A percentile compares a stretch with the other conserved stretches of the same genome.
These are phyloP conservation scores for Phortica magna DNA, from an alignment of 2,888 invertebrate genomes.

Conservation along the genomic window DNA sequence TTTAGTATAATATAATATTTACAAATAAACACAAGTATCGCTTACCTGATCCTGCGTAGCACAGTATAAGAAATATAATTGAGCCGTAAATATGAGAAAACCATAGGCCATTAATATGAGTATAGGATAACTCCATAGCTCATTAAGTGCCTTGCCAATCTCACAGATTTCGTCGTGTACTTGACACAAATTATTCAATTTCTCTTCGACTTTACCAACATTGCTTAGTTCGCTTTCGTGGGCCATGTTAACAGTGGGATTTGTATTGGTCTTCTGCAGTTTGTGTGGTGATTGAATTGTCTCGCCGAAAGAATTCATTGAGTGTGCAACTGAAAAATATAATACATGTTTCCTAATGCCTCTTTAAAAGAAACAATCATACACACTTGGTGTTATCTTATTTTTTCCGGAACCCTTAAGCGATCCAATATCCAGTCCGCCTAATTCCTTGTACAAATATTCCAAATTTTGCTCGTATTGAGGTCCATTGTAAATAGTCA, in stretches of 20 bases:
- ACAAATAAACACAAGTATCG: conserved; percentile 9
- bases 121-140: conserved; percentile 77
- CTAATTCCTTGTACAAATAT: conserved; percentile 65
- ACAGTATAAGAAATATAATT: conserved; percentile 77
- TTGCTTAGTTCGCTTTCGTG: conserved; percentile 72
- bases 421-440: conserved; percentile 57
- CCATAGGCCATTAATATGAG: conserved; percentile 77
- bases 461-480: conserved; percentile 64
- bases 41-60: conserved; percentile 73
- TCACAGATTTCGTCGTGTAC: conserved; percentile 78
- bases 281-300: conserved; percentile 52
- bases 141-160: conserved; percentile 76
- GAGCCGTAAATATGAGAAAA: conserved; percentile 77
- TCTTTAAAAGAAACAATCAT: neutral
- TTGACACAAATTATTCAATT: conserved; percentile 76
- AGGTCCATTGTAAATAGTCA: conserved; percentile 45
- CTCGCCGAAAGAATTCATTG: conserved; percentile 66
- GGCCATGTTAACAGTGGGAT: conserved; percentile 54
- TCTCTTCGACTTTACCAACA: conserved; percentile 73
- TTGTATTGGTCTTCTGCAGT: conserved; percentile 37
- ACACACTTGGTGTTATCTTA: conserved; percentile 63
- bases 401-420: conserved; percentile 55
- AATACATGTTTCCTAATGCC: neutral
- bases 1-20: neutral
- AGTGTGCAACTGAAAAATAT: conserved; percentile 56